Evolutionary conservation across 2,888 invertebrate genomes (phyloP), one percentile per base, ranked within the genome.

Genomic region (Orchestes rusci): DNA sequence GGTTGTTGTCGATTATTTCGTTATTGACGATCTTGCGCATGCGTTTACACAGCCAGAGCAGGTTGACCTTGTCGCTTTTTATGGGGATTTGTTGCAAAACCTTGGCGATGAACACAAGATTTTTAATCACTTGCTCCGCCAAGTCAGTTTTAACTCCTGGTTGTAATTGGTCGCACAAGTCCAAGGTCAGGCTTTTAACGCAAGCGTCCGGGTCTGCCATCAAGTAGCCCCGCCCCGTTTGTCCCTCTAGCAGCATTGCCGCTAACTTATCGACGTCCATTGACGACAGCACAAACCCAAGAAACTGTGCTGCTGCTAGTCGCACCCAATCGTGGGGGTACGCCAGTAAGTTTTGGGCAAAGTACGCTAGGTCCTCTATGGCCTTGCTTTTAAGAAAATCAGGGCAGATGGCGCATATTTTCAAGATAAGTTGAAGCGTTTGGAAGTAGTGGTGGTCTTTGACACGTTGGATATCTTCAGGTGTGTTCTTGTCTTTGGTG

Each of bases 281-380:
- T 1, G 74, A 67, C 1, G 77, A 71, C 41, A 94, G 69, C 37
- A 92, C 72, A 34, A 79, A 74, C 0, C 85, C 84, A 31, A 93
- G 67, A 50, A 91, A 74, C 63, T 89, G 87, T 0, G 82, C 77
- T 0, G 90, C 76, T 45, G 78, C 77, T 33, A 89, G 70, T 41
- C 92, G 76, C 0, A 94, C 88, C 92, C 92, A 92, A 20, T 80
- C 75, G 62, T 94, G 93, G 10, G 88, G 84, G 65, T 94, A 82
- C 0, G 76, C 80, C 12, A 94, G 64, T 31, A 89, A 73, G 13
- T 72, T 73, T 65, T 88, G 84, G 56, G 80, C 76, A 59, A 80
- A 75, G 61, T 79, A 79, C 39, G 75, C 73, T 56, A 83, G 66
- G 47, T 75, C 75, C 48, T 84, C 76, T 2, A 75, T 68, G 36